Conservation (phyloP, 2,113 vertebrate species). For the Oryzias woworae region DNA sequence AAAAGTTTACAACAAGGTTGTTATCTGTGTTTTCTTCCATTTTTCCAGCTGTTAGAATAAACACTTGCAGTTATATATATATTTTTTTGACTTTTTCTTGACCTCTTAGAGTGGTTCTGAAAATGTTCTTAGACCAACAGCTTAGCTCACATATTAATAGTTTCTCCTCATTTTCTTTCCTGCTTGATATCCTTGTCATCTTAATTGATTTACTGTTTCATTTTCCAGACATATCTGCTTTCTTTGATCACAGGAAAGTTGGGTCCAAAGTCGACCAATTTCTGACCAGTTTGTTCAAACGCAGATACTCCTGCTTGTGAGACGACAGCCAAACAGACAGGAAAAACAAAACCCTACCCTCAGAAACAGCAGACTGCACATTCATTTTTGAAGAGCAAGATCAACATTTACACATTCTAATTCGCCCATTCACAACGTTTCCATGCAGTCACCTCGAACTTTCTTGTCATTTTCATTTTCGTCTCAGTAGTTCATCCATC, state of each 20-base stretch:
- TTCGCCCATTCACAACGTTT: too few relatives aligned
- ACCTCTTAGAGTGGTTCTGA: too few relatives aligned
- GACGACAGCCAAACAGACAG: not conserved
- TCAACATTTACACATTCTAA: not conserved
- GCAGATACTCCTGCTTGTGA: constrained; percentile 83
- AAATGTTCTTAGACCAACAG: too few relatives aligned
- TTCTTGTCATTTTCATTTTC: too few relatives aligned
- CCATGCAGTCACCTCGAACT: too few relatives aligned
- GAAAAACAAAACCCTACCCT: constrained; percentile 17
- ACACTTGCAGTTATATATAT: too few relatives aligned
- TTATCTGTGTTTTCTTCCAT: too few relatives aligned
- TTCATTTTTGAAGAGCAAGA: constrained; percentile 26
- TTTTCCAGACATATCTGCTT: constrained; percentile 38
- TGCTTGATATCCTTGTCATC: constrained; percentile 5
- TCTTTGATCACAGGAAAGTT: constrained; percentile 74
- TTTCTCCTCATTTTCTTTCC: constrained; percentile 14
- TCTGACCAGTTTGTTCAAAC: constrained; percentile 76
- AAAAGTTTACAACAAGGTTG: too few relatives aligned
- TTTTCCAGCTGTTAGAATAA: too few relatives aligned
- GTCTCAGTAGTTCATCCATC: too few relatives aligned
- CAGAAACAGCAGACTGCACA: constrained; percentile 54
- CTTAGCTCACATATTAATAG: too few relatives aligned
- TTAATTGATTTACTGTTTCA: constrained; percentile 15
- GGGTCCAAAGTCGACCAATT: constrained; percentile 73
- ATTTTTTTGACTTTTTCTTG: too few relatives aligned